Evolutionary conservation across 2,888 invertebrate species (phyloP).

Genomic region (Acanthoscelides obtectus): DNA sequence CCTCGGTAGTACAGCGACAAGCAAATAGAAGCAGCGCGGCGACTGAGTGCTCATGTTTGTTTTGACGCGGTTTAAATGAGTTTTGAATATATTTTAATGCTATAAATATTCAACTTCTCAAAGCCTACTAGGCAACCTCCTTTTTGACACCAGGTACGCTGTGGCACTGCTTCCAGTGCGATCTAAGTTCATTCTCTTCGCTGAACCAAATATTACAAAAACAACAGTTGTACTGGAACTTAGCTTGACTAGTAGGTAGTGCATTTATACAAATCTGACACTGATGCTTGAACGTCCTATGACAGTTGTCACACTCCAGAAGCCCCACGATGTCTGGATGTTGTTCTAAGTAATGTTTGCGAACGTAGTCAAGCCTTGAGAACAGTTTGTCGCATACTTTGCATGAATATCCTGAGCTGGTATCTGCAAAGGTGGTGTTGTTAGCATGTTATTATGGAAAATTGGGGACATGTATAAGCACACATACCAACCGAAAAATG

Average conservation of each 20-base stretch:
- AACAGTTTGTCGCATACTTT: conserved; percentile 25
- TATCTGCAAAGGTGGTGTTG: conserved; percentile 6
- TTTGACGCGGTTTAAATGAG: no score
- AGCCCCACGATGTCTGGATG: conserved; percentile 12
- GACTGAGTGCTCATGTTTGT: no score
- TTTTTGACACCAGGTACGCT: conserved; percentile 3
- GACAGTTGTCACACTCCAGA: conserved; percentile 6
- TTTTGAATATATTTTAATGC: no score
- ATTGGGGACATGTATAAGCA: not conserved
- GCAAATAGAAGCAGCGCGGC: no score
- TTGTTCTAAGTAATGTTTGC: conserved; percentile 23
- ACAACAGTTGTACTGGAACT: conserved; percentile 12
- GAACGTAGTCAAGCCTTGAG: conserved; percentile 28
- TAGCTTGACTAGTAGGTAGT: not conserved
- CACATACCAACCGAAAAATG: not conserved
- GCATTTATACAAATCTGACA: not conserved
- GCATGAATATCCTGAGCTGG: conserved; percentile 16
- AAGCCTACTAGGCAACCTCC: not conserved
- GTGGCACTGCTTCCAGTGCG: conserved; percentile 13
- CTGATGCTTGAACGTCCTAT: conserved; percentile 3
- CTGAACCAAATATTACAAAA: conserved; percentile 16
- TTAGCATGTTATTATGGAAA: not conserved
- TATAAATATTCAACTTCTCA: not conserved
- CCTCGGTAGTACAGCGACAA: no score
- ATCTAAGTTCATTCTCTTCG: conserved; percentile 10